A percentile compares a stretch with the other conserved stretches of the same genome.
These are phyloP conservation scores for Epinephelus moara DNA, from an alignment of 2,113 vertebrate species.

Conservation along the genomic window DNA sequence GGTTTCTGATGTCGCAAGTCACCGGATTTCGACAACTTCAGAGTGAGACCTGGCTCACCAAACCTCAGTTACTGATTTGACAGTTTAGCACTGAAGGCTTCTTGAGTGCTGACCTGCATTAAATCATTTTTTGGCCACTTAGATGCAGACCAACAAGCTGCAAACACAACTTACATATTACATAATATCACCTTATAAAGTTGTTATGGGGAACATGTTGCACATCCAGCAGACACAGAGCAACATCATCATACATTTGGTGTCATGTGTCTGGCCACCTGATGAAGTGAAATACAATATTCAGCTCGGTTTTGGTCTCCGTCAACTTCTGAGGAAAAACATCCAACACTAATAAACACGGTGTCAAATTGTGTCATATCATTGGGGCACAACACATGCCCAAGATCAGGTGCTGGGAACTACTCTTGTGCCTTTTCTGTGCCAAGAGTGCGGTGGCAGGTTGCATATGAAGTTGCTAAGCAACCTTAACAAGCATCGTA, in stretches of 20 bases:
- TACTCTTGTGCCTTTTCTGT: too few relatives aligned
- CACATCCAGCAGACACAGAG: not conserved
- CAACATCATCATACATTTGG: not conserved
- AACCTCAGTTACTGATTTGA: not conserved
- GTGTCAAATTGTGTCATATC: too few relatives aligned
- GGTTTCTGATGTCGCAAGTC: too few relatives aligned
- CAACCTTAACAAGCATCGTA: too few relatives aligned
- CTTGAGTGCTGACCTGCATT: not conserved
- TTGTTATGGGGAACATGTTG: not conserved
- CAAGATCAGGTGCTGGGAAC: too few relatives aligned
- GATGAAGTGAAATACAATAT: not conserved
- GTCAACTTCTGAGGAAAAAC: not conserved
- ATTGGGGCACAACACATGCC: too few relatives aligned
- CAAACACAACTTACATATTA: not conserved
- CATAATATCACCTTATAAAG: not conserved
- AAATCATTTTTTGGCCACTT: not conserved
- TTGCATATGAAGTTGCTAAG: too few relatives aligned
- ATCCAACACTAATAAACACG: too few relatives aligned
- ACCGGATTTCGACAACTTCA: too few relatives aligned
- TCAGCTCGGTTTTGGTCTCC: not conserved
- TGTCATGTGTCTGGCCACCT: not conserved
- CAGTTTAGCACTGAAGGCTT: not conserved
- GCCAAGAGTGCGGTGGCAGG: too few relatives aligned
- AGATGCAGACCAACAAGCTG: not conserved
- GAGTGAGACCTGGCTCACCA: too few relatives aligned